Evolutionary conservation across 1,140 invertebrate genomes (phyloP).

Genomic region (Drusus annulatus): DNA sequence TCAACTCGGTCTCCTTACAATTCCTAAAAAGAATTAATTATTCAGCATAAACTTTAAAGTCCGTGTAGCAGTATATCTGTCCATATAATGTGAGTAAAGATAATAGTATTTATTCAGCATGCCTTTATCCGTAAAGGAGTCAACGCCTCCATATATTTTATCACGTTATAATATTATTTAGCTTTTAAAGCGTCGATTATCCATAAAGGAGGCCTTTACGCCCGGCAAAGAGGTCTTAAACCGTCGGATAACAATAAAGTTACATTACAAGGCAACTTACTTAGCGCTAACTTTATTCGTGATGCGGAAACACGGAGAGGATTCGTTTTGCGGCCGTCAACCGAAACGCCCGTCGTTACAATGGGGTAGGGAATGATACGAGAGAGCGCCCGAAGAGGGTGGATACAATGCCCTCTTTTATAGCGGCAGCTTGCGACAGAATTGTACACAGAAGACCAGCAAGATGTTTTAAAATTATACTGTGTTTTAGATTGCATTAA

Average conservation of each 20-base stretch:
- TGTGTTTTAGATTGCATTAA: not conserved
- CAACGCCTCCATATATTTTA: too few species aligned
- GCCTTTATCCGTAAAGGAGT: too few species aligned
- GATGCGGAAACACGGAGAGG: conserved; percentile 36
- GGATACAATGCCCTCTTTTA: conserved; percentile 22
- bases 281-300: conserved; percentile 51
- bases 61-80: too few species aligned
- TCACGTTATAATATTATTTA: too few species aligned
- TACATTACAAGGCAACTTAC: conserved; percentile 51
- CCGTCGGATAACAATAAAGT: conserved; percentile 56
- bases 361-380: not conserved
- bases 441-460: not conserved
- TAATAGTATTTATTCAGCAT: too few species aligned
- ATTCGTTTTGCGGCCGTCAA: conserved; percentile 45
- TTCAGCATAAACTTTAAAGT: too few species aligned
- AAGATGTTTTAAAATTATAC: conserved; percentile 29
- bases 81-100: too few species aligned
- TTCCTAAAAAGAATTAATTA: too few species aligned
- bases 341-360: conserved; percentile 6
- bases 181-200: conserved; percentile 15
- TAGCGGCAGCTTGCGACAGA: not conserved
- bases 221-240: conserved; percentile 42
- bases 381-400: conserved; percentile 22
- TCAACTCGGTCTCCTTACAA: too few species aligned
- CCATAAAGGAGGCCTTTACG: conserved; percentile 4